Percentiles rank a stretch among this genome's conserved stretches.
Evolutionary conservation across 2,113 vertebrate species (phyloP).

Genomic region (Zosterops lateralis): DNA sequence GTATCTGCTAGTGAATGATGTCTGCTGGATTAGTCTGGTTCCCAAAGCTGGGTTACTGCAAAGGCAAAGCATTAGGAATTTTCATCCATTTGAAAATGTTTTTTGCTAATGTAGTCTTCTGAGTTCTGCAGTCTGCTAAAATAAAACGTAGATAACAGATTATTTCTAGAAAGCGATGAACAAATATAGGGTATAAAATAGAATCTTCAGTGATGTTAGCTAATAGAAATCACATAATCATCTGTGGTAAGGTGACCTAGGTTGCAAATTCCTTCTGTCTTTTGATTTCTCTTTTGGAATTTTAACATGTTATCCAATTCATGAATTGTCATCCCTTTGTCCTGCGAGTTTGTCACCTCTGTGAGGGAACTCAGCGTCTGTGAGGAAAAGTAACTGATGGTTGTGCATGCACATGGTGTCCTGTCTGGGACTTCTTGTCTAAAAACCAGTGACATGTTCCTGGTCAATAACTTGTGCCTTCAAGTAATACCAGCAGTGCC

Average conservation of each 20-base stretch:
- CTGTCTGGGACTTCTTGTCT: not conserved
- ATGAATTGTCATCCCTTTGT: accelerated
- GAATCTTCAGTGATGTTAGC: not conserved
- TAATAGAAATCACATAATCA: not conserved
- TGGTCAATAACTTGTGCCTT: not conserved
- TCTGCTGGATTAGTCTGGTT: not conserved
- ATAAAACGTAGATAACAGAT: not conserved
- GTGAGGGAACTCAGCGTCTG: not conserved
- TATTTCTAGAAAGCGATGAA: not conserved
- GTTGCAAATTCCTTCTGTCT: not conserved
- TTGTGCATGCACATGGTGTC: not conserved
- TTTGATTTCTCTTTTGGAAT: not conserved
- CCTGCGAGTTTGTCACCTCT: not conserved
- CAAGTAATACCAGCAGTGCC: not conserved
- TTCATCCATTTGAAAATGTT: not conserved
- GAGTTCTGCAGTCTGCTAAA: not conserved
- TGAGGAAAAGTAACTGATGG: not conserved
- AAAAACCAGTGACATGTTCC: not conserved
- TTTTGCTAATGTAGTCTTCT: not conserved
- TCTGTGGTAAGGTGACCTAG: not conserved
- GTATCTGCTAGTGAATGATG: not conserved
- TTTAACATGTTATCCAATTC: accelerated
- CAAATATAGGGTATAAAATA: not conserved
- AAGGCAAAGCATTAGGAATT: not conserved
- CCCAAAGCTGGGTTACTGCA: not conserved